Conservation (phyloP, 2,888 invertebrate species). For the Scaeva pyrastri region DNA sequence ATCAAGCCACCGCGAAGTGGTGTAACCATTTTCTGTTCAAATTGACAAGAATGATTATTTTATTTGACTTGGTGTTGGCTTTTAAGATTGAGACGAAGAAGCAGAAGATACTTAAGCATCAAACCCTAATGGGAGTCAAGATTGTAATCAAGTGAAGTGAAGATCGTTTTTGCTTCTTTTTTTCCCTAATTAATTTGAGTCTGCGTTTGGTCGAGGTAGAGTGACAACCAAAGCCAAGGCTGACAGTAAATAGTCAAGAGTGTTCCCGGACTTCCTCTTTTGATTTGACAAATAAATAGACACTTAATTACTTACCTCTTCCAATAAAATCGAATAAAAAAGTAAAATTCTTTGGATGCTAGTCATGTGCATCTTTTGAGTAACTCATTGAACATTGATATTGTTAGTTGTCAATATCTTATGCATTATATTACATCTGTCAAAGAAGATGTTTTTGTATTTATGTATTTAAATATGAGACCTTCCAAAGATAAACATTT, state of each 20-base stretch:
- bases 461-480: neutral
- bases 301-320: neutral
- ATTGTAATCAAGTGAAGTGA: neutral
- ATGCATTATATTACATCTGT: too few species aligned
- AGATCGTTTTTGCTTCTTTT: slow-evolving; percentile 16
- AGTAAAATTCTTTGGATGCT: neutral
- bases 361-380: neutral
- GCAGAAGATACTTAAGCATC: neutral
- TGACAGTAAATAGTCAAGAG: neutral
- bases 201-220: neutral
- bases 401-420: neutral
- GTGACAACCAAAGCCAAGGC: slow-evolving; percentile 5
- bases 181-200: slow-evolving; percentile 18
- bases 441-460: neutral
- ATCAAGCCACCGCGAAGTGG: neutral
- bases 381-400: neutral
- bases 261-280: neutral
- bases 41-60: slow-evolving; percentile 11
- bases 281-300: neutral
- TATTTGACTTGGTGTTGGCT: slow-evolving; percentile 21
- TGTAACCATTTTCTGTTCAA: slow-evolving; percentile 10
- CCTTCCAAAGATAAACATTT: neutral
- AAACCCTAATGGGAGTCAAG: neutral
- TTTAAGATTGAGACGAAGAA: neutral
- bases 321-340: neutral